phyloP scores from a whole-genome alignment of 2,888 invertebrate species.

The Geotrupes spiniger region DNA sequence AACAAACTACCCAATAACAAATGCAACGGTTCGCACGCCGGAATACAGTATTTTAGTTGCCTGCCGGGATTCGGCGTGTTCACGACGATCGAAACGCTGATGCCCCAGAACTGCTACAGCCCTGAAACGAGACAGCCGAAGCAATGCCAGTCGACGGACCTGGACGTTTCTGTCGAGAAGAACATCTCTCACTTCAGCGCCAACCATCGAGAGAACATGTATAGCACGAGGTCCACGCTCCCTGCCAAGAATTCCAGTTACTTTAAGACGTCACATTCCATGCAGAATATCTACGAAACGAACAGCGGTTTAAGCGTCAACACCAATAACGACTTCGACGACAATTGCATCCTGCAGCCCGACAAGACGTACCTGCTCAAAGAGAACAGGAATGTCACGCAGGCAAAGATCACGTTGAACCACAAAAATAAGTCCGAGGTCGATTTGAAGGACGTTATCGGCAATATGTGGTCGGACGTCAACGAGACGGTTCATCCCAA shows the following conservation, averaged over 20 bases:
- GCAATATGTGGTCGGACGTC: conserved; percentile 39
- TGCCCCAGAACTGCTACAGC: conserved; percentile 27
- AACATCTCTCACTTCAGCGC: conserved; percentile 23
- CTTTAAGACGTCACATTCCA: conserved; percentile 40
- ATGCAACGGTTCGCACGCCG: conserved; percentile 46
- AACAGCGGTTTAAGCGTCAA: conserved; percentile 37
- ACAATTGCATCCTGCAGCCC: conserved; percentile 46
- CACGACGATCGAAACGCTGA: conserved; percentile 46
- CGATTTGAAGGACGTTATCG: conserved; percentile 46
- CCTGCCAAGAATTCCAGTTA: conserved; percentile 31
- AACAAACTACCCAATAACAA: conserved; percentile 33
- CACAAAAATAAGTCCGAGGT: conserved; percentile 42
- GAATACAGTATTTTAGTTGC: conserved; percentile 46
- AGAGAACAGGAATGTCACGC: conserved; percentile 26
- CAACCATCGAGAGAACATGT: conserved; percentile 19
- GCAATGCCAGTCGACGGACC: conserved; percentile 12
- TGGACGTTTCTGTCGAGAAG: conserved; percentile 25
- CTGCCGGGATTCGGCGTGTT: conserved; percentile 45
- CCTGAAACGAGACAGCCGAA: conserved; percentile 11
- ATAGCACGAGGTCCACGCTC: conserved; percentile 11
- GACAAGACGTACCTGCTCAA: conserved; percentile 42
- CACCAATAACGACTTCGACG: conserved; percentile 49
- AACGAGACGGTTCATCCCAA: conserved; percentile 35
- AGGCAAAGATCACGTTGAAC: conserved; percentile 12
- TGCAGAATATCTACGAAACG: conserved; percentile 44